Evolutionary conservation across 2,888 invertebrate genomes (phyloP).

Genomic region (Andrena bucephala): DNA sequence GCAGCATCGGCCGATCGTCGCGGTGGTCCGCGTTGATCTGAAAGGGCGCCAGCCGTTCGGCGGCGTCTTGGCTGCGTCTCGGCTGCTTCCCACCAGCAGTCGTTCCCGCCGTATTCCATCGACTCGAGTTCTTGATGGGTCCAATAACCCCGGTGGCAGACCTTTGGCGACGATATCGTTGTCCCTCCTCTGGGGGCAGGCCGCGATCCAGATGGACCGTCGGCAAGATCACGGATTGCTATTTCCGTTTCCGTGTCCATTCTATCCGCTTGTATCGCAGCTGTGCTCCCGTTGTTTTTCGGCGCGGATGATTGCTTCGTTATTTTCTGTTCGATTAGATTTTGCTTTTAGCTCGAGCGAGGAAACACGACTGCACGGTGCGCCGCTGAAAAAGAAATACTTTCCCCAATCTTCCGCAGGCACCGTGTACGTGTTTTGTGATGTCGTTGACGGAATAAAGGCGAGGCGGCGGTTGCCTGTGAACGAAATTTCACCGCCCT

Average conservation of each 20-base stretch:
- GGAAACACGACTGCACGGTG: neutral
- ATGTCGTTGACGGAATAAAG: neutral
- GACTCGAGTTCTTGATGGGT: slow-evolving; percentile 52
- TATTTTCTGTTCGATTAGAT: slow-evolving; percentile 34
- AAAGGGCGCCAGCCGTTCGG: slow-evolving; percentile 54
- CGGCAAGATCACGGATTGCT: slow-evolving; percentile 21
- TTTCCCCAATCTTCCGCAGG: neutral
- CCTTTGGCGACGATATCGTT: slow-evolving; percentile 40
- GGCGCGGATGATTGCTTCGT: slow-evolving; percentile 12
- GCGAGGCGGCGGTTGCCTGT: neutral
- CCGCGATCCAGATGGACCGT: slow-evolving; percentile 3
- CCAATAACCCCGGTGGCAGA: slow-evolving; percentile 54
- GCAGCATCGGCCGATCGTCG: slow-evolving; percentile 26
- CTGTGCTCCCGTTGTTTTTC: slow-evolving; percentile 19
- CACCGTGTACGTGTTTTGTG: neutral
- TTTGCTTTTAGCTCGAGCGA: slow-evolving; percentile 19
- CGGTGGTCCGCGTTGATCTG: slow-evolving; percentile 54
- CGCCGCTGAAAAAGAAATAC: neutral
- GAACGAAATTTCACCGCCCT: neutral
- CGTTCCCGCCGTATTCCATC: slow-evolving; percentile 35
- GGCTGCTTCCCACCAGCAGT: slow-evolving; percentile 44
- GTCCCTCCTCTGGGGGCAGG: neutral
- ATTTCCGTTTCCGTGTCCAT: slow-evolving; percentile 48
- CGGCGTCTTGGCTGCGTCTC: slow-evolving; percentile 51
- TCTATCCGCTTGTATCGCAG: slow-evolving; percentile 10